Conservation (phyloP, 1,140 invertebrate species). For the Drosophila ironensis region DNA sequence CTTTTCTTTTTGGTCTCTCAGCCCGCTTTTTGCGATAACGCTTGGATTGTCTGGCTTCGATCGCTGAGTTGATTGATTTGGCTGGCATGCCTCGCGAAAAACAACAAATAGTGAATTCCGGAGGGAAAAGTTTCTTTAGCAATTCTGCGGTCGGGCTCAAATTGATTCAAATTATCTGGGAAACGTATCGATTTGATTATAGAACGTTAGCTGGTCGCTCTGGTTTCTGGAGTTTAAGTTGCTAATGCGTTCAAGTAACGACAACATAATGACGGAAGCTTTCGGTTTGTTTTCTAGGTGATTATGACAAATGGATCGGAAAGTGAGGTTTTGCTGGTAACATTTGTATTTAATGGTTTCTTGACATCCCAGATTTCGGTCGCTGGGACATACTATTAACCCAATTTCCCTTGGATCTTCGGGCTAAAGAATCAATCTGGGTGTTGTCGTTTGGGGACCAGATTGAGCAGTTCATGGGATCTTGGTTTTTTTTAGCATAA, state of each 20-base stretch:
- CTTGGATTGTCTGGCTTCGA: constrained; percentile 57
- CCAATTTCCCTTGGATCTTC: too few species aligned
- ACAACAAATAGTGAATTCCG: background rate
- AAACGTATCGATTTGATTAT: constrained; percentile 14
- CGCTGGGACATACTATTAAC: too few species aligned
- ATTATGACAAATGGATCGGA: constrained; percentile 10
- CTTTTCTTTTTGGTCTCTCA: constrained; percentile 36
- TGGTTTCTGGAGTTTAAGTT: background rate
- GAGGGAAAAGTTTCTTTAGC: constrained; percentile 11
- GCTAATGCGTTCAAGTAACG: background rate
- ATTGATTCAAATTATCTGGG: constrained; percentile 48
- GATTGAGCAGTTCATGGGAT: constrained; percentile 12
- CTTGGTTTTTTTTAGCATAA: constrained; percentile 37
- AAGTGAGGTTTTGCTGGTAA: too few species aligned
- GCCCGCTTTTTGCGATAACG: constrained; percentile 43
- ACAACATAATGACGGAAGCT: constrained; percentile 21
- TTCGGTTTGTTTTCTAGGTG: background rate
- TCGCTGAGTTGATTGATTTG: constrained; percentile 38
- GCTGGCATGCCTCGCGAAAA: constrained; percentile 7
- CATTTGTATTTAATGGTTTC: too few species aligned
- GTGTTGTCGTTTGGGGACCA: constrained; percentile 20
- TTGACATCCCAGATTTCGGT: too few species aligned
- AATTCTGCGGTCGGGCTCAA: constrained; percentile 29
- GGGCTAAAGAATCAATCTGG: too few species aligned
- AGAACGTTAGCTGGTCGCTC: background rate